Evolutionary conservation across 2,888 invertebrate genomes (phyloP).

Genomic region (Eucriotettix oculatus): DNA sequence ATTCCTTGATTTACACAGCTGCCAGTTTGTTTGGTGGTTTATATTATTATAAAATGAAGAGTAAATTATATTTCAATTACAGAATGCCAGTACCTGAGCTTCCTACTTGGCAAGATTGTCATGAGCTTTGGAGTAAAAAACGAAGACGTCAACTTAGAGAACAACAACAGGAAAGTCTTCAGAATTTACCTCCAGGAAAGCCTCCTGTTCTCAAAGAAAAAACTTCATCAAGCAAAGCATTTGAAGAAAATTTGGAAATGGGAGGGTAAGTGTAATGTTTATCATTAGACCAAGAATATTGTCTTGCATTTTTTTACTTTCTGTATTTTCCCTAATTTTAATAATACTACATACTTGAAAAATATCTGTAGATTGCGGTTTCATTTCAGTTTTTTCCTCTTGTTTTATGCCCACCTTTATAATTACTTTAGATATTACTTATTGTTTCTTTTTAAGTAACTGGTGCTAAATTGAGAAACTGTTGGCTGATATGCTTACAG

Average conservation of each 20-base stretch:
- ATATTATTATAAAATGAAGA: too few relatives aligned
- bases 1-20: too few relatives aligned
- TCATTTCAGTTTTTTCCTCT: too few relatives aligned
- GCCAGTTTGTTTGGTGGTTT: too few relatives aligned
- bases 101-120: constrained; percentile 96
- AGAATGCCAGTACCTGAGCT: constrained; percentile 72
- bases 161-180: constrained; percentile 26
- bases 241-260: constrained; percentile 32
- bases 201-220: constrained; percentile 16
- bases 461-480: constrained; percentile 8
- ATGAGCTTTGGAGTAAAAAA: constrained; percentile 97
- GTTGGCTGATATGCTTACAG: constrained; percentile 15
- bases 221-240: constrained; percentile 18
- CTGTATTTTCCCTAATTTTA: background rate
- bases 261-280: constrained; percentile 34
- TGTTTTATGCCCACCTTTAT: background rate
- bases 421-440: constrained; percentile 3
- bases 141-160: constrained; percentile 71
- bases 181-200: constrained; percentile 28
- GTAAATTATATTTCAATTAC: constrained; percentile 4
- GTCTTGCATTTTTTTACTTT: background rate
- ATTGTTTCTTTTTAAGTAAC: constrained; percentile 3
- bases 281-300: background rate
- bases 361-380: too few relatives aligned
- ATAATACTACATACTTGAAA: too few relatives aligned